A percentile compares a stretch with the other conserved stretches of the same genome.
These are phyloP conservation scores for Riparia riparia DNA, from an alignment of 2,113 vertebrate genomes.

Conservation along the genomic window DNA sequence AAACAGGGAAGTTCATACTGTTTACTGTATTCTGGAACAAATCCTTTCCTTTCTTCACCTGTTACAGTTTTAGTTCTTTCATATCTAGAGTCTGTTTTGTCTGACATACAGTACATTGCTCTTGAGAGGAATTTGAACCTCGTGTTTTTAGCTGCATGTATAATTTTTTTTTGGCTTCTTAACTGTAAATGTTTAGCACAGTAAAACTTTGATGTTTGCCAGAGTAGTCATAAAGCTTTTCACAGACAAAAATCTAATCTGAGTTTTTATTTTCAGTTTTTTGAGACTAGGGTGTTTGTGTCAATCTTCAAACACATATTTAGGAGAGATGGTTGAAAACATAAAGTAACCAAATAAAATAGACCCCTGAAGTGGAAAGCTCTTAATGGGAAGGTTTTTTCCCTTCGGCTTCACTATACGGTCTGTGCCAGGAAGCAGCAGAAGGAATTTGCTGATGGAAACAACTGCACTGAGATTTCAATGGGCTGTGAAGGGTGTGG, in stretches of 20 bases:
- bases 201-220: background rate
- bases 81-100: background rate
- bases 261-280: background rate
- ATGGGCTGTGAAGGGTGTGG: background rate
- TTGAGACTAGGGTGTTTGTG: rapidly evolving
- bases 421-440: background rate
- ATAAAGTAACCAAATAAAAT: background rate
- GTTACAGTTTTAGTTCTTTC: background rate
- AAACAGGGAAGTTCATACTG: background rate
- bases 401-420: background rate
- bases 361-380: background rate
- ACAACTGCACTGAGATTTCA: background rate
- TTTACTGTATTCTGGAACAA: background rate
- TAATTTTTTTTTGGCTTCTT: background rate
- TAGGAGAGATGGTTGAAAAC: background rate
- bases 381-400: background rate
- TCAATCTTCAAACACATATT: background rate
- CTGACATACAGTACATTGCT: background rate
- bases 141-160: background rate
- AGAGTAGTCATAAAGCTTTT: background rate
- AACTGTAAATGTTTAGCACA: background rate
- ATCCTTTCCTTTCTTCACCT: background rate
- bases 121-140: constrained; percentile 15
- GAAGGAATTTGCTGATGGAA: background rate
- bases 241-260: background rate